Conservation (phyloP, 2,113 vertebrate genomes). For the Rhinopomastus cyanomelas region DNA sequence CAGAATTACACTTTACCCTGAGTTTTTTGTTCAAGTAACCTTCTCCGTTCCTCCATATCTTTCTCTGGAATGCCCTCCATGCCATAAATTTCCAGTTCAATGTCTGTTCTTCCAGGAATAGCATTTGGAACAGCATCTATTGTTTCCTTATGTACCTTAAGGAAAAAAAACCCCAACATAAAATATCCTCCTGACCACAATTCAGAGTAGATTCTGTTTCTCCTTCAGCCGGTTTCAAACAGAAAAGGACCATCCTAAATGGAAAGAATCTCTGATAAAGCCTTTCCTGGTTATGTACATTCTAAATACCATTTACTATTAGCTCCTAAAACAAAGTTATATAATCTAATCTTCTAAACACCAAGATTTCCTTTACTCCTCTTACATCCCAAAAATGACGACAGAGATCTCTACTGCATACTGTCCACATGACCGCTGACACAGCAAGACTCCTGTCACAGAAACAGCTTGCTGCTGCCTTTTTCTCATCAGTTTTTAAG, state of each 20-base stretch:
- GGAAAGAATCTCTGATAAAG: neutral
- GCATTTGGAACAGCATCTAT: conserved; percentile 98
- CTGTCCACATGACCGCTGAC: neutral
- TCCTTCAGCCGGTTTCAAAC: neutral
- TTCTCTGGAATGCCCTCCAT: conserved; percentile 99
- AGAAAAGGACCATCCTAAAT: neutral
- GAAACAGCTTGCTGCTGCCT: neutral
- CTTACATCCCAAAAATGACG: neutral
- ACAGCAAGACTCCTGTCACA: neutral
- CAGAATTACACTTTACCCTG: conserved; percentile 80
- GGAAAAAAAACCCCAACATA: too few species aligned
- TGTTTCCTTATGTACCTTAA: conserved; percentile 97
- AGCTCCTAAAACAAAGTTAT: neutral
- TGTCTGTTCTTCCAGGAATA: conserved; percentile 96
- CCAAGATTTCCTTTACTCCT: neutral
- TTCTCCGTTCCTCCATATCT: conserved; percentile 95
- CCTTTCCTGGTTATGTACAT: neutral
- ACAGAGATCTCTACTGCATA: neutral
- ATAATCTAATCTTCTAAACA: neutral
- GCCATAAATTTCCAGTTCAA: conserved; percentile 98
- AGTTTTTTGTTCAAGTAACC: conserved; percentile 95
- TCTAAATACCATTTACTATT: neutral
- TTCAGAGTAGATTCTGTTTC: neutral
- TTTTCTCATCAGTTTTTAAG: neutral
- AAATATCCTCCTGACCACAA: neutral